Base-by-base conservation (phyloP, 2,888 invertebrate species). In the Uloborus plumipes region DNA sequence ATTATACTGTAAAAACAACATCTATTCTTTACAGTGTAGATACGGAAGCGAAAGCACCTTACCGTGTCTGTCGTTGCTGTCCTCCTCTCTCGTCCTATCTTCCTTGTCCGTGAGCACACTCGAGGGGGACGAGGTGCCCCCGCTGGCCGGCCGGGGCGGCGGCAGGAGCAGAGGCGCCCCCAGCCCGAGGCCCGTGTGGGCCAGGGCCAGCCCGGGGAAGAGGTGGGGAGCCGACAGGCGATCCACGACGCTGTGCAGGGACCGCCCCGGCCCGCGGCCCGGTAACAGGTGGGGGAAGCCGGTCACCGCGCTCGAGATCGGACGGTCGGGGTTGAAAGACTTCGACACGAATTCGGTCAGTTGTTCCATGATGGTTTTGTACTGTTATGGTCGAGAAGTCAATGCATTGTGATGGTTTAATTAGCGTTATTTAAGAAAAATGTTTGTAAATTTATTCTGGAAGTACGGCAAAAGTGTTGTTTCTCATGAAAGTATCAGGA, bases 301-400 rank as follows among this genome's bases (percentile, higher is more conserved):
- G 58, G 71, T 70, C 16, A 79, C 82, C 14, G 78, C 39, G 0
- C 82, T 62, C 20, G 78, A 75, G 18, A 77, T n/a, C 4, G 84
- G 84, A 15, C 84, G 50, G 22, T 84, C 84, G 6, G 84, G 84
- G 15, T 78, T 84, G 90, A 95, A 94, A 85, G 95, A 94, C 90
- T 95, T 95, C 88, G 94, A 94, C 88, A 95, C 95, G 91, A 95
- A 95, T 91, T 95, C 94, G 88, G 95, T 94, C 90, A 95, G 92
- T 91, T 95, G 94, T 91, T 95, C 95, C 95, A 95, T 95, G 9
- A 7, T 39, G 9, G 1, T 39, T 6, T 39, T 2, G 1, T 39
- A 11, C 9, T 39, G 39, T 39, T 39, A 9, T 7, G 39, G 9
- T 39, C 39, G 39, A 39, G 39, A 9, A 1, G 9, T 39, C 39